Percentiles rank a stretch among this genome's conserved stretches.
phyloP scores from a whole-genome alignment of 1,140 invertebrate genomes.

The Ctenoplectra terminalis region DNA sequence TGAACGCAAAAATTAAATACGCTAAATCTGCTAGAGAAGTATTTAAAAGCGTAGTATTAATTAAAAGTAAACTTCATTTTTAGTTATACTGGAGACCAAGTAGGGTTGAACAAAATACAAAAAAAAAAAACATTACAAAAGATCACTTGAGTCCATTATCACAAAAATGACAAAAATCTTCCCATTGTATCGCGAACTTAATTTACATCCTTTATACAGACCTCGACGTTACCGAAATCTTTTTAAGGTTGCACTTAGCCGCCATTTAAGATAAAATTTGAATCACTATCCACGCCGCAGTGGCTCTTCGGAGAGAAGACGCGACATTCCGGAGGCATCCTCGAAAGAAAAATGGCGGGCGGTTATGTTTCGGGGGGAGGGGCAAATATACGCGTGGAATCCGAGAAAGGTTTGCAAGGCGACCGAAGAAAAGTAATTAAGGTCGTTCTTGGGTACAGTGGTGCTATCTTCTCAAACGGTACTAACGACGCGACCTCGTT shows the following conservation, averaged over 20 bases:
- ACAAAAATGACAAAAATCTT: too few species aligned
- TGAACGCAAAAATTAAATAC: too few species aligned
- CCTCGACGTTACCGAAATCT: background rate
- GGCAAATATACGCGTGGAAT: constrained; percentile 10
- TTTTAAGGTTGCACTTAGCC: background rate
- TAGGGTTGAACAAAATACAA: too few species aligned
- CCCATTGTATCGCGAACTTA: too few species aligned
- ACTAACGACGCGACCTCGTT: constrained; percentile 26
- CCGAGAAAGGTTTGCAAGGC: background rate
- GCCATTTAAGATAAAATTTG: background rate
- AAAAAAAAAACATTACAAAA: too few species aligned
- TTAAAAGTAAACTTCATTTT: too few species aligned
- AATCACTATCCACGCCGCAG: background rate
- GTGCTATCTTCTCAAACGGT: constrained; percentile 11
- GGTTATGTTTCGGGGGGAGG: background rate
- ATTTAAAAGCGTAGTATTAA: too few species aligned
- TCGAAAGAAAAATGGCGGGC: background rate
- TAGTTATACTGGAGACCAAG: too few species aligned
- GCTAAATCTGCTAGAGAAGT: too few species aligned
- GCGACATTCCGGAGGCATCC: background rate
- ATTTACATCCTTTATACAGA: background rate
- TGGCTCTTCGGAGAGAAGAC: background rate
- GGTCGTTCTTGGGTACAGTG: background rate
- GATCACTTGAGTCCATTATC: too few species aligned
- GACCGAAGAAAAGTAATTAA: constrained; percentile 31